phyloP scores from a whole-genome alignment of 1,140 invertebrate genomes.

The Eciton burchellii region DNA sequence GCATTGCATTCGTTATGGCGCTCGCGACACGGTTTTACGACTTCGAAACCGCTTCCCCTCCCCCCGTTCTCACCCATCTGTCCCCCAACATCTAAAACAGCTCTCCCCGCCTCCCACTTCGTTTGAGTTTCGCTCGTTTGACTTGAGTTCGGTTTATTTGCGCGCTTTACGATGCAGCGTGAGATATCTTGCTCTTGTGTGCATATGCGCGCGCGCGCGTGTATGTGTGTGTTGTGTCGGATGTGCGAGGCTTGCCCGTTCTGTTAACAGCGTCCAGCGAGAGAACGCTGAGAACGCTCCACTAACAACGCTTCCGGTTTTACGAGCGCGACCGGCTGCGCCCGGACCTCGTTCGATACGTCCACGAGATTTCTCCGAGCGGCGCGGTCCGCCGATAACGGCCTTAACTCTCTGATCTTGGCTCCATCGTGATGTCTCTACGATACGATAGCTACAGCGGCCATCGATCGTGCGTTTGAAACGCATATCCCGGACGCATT shows the following conservation, averaged over 20 bases:
- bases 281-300: slow-evolving; percentile 25
- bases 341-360: neutral
- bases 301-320: slow-evolving; percentile 55
- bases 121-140: slow-evolving; percentile 75
- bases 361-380: slow-evolving; percentile 14
- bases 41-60: slow-evolving; percentile 9
- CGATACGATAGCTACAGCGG: slow-evolving; percentile 20
- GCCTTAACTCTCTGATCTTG: slow-evolving; percentile 7
- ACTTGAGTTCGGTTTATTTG: slow-evolving; percentile 60
- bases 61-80: neutral
- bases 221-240: neutral
- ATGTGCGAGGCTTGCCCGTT: slow-evolving; percentile 20
- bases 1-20: slow-evolving; percentile 59
- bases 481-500: neutral
- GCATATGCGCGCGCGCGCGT: neutral
- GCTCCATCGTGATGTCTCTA: neutral
- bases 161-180: slow-evolving; percentile 57
- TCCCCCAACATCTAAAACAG: slow-evolving; percentile 28
- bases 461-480: neutral
- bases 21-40: slow-evolving; percentile 61
- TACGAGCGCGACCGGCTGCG: slow-evolving; percentile 21
- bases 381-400: neutral
- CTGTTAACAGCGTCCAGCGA: slow-evolving; percentile 56
- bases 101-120: slow-evolving; percentile 35
- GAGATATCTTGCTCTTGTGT: slow-evolving; percentile 43